A percentile compares a stretch with the other conserved stretches of the same genome.
phyloP scores from a whole-genome alignment of 2,888 invertebrate genomes.

The Pomacea canaliculata region DNA sequence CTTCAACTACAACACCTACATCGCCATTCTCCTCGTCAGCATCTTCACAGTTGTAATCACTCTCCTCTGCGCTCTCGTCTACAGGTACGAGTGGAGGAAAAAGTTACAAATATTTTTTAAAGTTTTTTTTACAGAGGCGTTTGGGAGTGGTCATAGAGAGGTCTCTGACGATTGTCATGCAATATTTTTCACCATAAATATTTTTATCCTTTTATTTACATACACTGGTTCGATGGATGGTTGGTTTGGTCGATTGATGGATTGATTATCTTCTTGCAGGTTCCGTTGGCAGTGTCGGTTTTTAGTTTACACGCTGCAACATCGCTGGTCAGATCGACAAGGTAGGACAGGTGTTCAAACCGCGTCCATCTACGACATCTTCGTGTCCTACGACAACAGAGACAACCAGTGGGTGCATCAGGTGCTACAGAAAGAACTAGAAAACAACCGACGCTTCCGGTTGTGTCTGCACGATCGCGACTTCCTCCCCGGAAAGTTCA shows the following conservation, averaged over 20 bases:
- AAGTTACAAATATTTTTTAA: not conserved
- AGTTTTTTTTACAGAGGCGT: not conserved
- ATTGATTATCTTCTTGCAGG: not conserved
- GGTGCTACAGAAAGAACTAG: slow-evolving; percentile 4
- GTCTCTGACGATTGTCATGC: not conserved
- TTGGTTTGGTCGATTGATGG: not conserved
- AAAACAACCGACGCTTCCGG: not conserved
- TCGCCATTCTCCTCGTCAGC: slow-evolving; percentile 5
- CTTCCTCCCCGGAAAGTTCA: slow-evolving; percentile 11
- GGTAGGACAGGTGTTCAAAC: no score
- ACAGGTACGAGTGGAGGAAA: slow-evolving; percentile 3
- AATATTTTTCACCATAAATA: no score
- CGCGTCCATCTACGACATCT: not conserved
- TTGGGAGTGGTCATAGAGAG: not conserved
- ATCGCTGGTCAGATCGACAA: slow-evolving; percentile 5
- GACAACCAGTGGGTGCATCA: slow-evolving; percentile 9
- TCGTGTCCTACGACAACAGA: slow-evolving; percentile 21
- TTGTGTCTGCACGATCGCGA: slow-evolving; percentile 18
- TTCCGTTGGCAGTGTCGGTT: slow-evolving; percentile 16
- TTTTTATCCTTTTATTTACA: not conserved
- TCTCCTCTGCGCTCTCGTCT: not conserved
- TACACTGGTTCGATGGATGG: not conserved
- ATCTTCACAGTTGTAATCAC: slow-evolving; percentile 1
- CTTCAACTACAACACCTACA: not conserved
- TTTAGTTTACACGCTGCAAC: slow-evolving; percentile 15